These are phyloP conservation scores for Pampus argenteus DNA, from an alignment of 2,797 vertebrate genomes.

Conservation along the genomic window DNA sequence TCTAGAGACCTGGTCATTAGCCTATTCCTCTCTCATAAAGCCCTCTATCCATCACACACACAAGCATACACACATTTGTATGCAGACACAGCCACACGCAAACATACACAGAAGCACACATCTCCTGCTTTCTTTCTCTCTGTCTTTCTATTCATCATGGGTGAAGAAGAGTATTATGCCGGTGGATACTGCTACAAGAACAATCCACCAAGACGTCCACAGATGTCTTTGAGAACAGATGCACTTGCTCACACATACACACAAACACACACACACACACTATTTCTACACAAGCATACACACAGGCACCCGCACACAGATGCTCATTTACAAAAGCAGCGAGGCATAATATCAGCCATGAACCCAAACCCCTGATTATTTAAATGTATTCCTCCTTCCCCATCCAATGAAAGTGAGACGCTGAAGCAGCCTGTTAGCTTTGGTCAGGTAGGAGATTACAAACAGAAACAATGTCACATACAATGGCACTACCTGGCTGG, in stretches of 20 bases:
- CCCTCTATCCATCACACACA: slow-evolving; percentile 81
- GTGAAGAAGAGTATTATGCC: slow-evolving; percentile 36
- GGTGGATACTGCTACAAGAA: slow-evolving; percentile 49
- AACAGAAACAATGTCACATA: slow-evolving; percentile 65
- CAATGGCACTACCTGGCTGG: slow-evolving; percentile 35
- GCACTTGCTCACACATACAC: slow-evolving; percentile 37
- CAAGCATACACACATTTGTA: slow-evolving; percentile 34
- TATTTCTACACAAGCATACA: slow-evolving; percentile 3
- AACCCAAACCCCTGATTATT: slow-evolving; percentile 80
- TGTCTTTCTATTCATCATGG: slow-evolving; percentile 42
- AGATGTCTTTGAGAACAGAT: slow-evolving; percentile 69
- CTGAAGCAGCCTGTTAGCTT: slow-evolving; percentile 63
- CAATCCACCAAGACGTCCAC: slow-evolving; percentile 75
- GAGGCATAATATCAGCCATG: slow-evolving; percentile 76
- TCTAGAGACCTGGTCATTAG: slow-evolving; percentile 73
- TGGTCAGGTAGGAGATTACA: slow-evolving; percentile 77
- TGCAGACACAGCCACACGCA: slow-evolving; percentile 36
- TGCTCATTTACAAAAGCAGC: slow-evolving; percentile 76
- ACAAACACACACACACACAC: slow-evolving; percentile 26
- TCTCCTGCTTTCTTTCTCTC: slow-evolving; percentile 37
- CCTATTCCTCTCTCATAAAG: slow-evolving; percentile 77
- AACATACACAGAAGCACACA: slow-evolving; percentile 32
- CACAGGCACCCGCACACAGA: slow-evolving; percentile 56
- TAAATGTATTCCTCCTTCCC: slow-evolving; percentile 83
- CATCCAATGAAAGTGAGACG: slow-evolving; percentile 61